phyloP scores from a whole-genome alignment of 2,888 invertebrate genomes.

The Nemurella pictetii region DNA sequence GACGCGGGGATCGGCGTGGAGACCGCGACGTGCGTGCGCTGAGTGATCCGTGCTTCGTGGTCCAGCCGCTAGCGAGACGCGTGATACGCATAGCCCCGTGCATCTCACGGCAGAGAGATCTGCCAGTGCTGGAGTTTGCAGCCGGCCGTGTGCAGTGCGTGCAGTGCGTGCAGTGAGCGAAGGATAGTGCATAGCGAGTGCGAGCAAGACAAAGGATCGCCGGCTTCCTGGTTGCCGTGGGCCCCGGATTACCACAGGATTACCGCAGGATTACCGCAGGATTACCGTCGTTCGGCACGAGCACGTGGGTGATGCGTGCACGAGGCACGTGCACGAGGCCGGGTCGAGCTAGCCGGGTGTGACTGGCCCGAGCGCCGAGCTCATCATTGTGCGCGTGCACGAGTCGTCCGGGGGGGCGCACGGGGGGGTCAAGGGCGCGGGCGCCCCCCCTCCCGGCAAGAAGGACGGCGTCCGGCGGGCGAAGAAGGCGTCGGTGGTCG shows the following conservation, averaged over 20 bases:
- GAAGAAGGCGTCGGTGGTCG: conserved; percentile 10
- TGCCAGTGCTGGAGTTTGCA: not conserved
- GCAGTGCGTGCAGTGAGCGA: not conserved
- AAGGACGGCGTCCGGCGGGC: conserved; percentile 51
- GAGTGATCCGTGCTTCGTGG: not conserved
- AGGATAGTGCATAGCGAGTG: not conserved
- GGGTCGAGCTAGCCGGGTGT: not conserved
- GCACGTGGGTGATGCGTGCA: not conserved
- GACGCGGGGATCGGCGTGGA: not conserved
- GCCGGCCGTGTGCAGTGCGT: not conserved
- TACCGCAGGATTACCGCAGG: not conserved
- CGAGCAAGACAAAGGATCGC: not conserved
- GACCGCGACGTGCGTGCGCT: not conserved
- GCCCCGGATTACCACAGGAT: not conserved
- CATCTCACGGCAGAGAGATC: not conserved
- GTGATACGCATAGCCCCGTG: not conserved
- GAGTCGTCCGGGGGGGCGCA: conserved; percentile 63
- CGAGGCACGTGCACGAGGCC: not conserved
- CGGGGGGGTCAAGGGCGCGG: conserved; percentile 64
- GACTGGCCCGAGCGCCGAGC: not conserved
- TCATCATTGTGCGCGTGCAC: conserved; percentile 65
- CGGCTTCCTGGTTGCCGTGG: not conserved
- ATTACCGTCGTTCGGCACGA: not conserved
- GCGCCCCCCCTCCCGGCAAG: conserved; percentile 51
- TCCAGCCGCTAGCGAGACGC: no score